phyloP scores from a whole-genome alignment of 64 coral and sea anemone genomes.

The Trachythela sp. region DNA sequence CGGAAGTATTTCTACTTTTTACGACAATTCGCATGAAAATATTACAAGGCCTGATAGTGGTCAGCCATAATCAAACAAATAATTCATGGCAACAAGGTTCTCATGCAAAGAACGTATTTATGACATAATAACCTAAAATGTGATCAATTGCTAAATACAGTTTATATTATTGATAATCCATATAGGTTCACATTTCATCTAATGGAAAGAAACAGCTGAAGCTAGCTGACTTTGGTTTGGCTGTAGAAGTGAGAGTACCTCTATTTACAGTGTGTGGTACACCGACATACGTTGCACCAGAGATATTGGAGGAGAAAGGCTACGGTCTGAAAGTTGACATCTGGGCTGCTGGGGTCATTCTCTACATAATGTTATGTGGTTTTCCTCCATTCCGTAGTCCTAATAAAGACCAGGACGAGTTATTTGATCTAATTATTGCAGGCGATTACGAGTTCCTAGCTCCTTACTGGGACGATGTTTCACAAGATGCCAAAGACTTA shows the following conservation, averaged over 20 bases:
- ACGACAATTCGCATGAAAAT: no score
- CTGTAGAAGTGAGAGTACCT: slow-evolving; percentile 76
- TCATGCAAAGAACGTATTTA: no score
- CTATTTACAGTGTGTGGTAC: slow-evolving; percentile 94
- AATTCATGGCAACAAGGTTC: no score
- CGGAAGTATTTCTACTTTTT: no score
- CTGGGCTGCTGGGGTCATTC: slow-evolving; percentile 96
- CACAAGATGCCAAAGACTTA: slow-evolving; percentile 72
- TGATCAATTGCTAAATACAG: no score
- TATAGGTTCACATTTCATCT: slow-evolving; percentile 46
- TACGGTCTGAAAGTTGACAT: slow-evolving; percentile 91
- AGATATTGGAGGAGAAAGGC: slow-evolving; percentile 89
- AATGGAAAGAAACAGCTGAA: slow-evolving; percentile 70
- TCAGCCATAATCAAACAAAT: no score
- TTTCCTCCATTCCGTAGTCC: slow-evolving; percentile 97
- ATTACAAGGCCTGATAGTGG: no score
- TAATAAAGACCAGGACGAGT: slow-evolving; percentile 87
- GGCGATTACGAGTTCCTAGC: slow-evolving; percentile 63
- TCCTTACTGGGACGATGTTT: slow-evolving; percentile 88
- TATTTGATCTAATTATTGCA: slow-evolving; percentile 65
- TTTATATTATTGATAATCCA: background rate
- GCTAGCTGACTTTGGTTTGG: slow-evolving; percentile 91
- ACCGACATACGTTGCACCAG: slow-evolving; percentile 91
- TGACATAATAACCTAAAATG: no score
- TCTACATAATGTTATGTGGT: slow-evolving; percentile 97